Percentiles rank a stretch among this genome's conserved stretches.
Evolutionary conservation across 2,113 vertebrate species (phyloP).

Genomic region (Hipposideros armiger): DNA sequence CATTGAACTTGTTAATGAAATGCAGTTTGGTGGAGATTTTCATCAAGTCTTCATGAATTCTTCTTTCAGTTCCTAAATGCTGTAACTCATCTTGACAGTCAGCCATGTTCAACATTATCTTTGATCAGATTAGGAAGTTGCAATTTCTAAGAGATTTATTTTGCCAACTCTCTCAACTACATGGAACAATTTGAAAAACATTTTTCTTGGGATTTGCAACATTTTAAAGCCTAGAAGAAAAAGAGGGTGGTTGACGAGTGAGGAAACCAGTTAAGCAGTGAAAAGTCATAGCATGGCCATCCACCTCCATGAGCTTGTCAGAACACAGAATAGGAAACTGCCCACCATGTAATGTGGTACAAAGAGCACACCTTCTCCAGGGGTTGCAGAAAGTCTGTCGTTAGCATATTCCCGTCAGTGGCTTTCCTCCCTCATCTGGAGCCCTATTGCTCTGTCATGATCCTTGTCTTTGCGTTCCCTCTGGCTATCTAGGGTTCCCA

Average conservation of each 20-base stretch:
- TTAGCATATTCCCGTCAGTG: background rate
- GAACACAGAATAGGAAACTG: background rate
- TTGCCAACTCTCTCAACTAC: background rate
- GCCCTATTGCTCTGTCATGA: too few relatives aligned
- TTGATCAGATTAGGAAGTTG: slow-evolving; percentile 52
- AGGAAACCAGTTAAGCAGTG: background rate
- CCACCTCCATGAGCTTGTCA: background rate
- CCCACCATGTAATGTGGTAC: fast-evolving
- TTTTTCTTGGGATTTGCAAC: slow-evolving; percentile 8
- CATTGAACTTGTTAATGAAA: slow-evolving; percentile 55
- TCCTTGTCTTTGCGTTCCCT: background rate
- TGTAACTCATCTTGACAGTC: slow-evolving; percentile 33
- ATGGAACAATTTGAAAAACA: slow-evolving; percentile 15
- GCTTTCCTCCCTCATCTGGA: background rate
- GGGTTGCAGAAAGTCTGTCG: background rate
- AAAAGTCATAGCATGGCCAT: background rate
- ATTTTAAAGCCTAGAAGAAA: background rate
- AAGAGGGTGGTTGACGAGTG: background rate
- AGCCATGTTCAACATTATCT: slow-evolving; percentile 12
- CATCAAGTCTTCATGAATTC: background rate
- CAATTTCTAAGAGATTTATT: slow-evolving; percentile 11
- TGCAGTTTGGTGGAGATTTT: background rate
- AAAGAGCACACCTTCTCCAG: too few relatives aligned
- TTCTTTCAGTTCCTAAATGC: background rate
- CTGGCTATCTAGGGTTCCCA: background rate